These are phyloP conservation scores for Drosophila antonietae DNA, from an alignment of 2,888 invertebrate genomes.

Conservation along the genomic window DNA sequence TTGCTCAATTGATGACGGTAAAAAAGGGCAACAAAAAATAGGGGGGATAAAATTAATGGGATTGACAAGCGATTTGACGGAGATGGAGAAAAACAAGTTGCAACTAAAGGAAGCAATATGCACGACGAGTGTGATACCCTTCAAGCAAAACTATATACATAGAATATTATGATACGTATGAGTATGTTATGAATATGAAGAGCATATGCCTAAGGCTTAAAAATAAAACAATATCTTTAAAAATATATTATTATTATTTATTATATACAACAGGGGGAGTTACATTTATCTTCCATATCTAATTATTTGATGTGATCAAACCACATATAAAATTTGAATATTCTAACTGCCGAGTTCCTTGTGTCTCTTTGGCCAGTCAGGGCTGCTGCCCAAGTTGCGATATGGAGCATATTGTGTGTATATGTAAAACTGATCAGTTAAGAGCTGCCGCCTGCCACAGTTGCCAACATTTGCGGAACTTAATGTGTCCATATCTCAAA, in stretches of 20 bases:
- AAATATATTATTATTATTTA: background rate
- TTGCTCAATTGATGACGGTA: slow-evolving; percentile 58
- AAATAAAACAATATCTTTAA: no score
- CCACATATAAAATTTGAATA: background rate
- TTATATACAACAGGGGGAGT: no score
- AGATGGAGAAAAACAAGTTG: slow-evolving; percentile 11
- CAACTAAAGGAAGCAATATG: no score
- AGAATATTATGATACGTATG: no score
- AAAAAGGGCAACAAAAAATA: background rate
- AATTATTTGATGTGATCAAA: background rate
- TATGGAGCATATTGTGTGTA: background rate
- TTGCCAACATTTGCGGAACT: slow-evolving; percentile 14
- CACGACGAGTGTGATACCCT: background rate
- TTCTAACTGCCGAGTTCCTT: background rate
- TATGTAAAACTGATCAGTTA: slow-evolving; percentile 8
- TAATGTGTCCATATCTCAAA: slow-evolving; percentile 13
- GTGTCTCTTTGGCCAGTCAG: background rate
- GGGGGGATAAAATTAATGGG: slow-evolving; percentile 22
- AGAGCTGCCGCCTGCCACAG: slow-evolving; percentile 7
- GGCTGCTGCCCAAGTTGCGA: background rate
- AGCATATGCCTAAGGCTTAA: no score
- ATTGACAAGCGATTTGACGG: slow-evolving; percentile 69
- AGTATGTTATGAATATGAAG: no score
- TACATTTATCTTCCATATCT: no score
- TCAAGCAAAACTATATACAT: background rate